A percentile compares a stretch with the other conserved stretches of the same genome.
Conservation (phyloP, 2,113 vertebrate genomes). For the Chauna torquata region DNA sequence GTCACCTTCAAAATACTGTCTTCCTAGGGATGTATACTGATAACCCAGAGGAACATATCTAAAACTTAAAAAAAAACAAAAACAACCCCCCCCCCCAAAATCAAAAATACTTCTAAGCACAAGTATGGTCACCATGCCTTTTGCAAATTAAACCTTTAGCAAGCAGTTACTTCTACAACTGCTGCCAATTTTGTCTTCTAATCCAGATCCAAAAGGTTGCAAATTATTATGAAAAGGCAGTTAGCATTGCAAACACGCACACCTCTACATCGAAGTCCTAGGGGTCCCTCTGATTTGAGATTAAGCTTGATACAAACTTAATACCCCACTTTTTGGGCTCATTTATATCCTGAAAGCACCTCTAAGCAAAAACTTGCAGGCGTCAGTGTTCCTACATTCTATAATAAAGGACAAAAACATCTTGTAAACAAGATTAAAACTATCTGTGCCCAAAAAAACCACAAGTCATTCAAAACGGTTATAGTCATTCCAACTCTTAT, state of each 20-base stretch:
- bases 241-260: not conserved
- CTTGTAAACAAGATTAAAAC: not conserved
- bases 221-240: not conserved
- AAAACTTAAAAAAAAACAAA: not conserved
- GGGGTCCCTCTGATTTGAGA: not conserved
- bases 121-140: rapidly evolving
- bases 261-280: not conserved
- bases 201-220: not conserved
- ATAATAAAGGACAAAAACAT: not conserved
- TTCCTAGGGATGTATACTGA: not conserved
- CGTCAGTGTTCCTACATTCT: not conserved
- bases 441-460: not conserved
- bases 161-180: not conserved
- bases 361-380: not conserved
- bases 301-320: not conserved
- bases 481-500: not conserved
- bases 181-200: not conserved
- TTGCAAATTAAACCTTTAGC: not conserved
- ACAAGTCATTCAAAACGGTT: not conserved
- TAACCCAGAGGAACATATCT: not conserved
- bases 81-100: no score
- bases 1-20: not conserved
- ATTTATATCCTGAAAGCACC: not conserved
- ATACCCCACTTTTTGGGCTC: not conserved
- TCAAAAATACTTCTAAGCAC: not conserved